Evolutionary conservation across 2,113 vertebrate species (phyloP).

Genomic region (Setophaga petechia): DNA sequence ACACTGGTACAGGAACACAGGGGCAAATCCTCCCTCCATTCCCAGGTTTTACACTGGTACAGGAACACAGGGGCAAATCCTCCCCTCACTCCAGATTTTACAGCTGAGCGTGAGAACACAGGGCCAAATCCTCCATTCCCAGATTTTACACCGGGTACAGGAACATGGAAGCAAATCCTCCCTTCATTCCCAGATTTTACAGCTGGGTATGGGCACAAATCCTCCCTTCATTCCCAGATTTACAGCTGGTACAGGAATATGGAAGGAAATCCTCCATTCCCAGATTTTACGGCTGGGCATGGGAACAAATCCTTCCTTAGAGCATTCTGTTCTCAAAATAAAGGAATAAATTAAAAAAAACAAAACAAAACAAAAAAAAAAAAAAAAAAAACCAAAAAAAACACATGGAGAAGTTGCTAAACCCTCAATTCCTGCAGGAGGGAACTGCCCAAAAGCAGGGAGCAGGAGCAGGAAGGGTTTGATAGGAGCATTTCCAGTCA

Average conservation of each 20-base stretch:
- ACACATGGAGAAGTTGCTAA: neutral
- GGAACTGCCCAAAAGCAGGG: neutral
- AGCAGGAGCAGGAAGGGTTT: neutral
- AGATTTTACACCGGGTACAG: neutral
- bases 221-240: neutral
- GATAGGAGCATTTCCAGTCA: neutral
- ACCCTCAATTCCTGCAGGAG: neutral
- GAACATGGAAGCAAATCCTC: neutral
- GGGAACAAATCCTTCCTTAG: neutral
- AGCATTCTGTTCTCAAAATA: neutral
- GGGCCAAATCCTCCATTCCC: neutral
- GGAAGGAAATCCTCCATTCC: neutral
- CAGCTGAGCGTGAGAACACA: neutral
- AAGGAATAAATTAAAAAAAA: neutral
- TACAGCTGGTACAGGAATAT: neutral
- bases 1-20: too few species aligned
- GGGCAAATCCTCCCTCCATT: neutral
- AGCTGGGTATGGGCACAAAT: too few species aligned
- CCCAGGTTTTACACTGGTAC: neutral
- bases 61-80: too few species aligned
- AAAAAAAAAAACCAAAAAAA: neutral
- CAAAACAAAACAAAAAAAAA: neutral
- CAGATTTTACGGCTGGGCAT: neutral
- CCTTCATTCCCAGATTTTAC: too few species aligned
- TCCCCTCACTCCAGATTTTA: neutral